Evolutionary conservation across 2,797 vertebrate species (phyloP), one percentile per base, ranked within the genome.

Genomic region (Crenichthys baileyi): DNA sequence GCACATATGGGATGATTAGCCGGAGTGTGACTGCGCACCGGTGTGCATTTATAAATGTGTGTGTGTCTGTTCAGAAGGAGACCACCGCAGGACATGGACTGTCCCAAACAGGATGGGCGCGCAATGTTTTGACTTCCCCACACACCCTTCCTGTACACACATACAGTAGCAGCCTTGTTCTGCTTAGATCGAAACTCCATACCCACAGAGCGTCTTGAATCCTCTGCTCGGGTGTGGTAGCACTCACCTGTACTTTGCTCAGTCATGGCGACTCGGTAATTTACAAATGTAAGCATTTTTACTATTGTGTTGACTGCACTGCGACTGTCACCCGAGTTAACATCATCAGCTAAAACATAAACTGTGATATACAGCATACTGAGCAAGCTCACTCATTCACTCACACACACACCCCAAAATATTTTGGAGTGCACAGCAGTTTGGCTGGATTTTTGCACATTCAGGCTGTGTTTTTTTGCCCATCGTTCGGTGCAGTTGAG

Each of bases 61-160:
- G 87, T 90, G 53, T 26, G 75, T 67, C 46, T 51, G 79, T 90
- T 89, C 78, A 76, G 85, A 80, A 83, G 91, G 93, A 91, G 89
- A 94, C 89, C 89, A 94, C 89, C 87, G 86, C 93, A 92, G 94
- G 94, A 95, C 91, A 92, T 77, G 76, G 84, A 93, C 91, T 94
- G 94, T 96, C 95, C 94, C 95, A 96, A 96, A 96, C 95, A 96
- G 95, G 95, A 96, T 95, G 95, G 95, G 95, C 85, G 94, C 87
- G 92, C 82, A 82, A 91, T 95, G 94, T 96, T 95, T 95, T 89
- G 93, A 94, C 95, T 95, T 96, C 95, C 95, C 95, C 93, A 92
- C 94, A 94, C 96, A 74, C 96, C 95, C 95, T 96, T 96, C 95
- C 95, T 95, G 95, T 90, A 31, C 87, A 88, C 88, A 90, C 87